A percentile compares a stretch with the other conserved stretches of the same genome.
Evolutionary conservation across 2,797 vertebrate genomes (phyloP).

Genomic region (Crenuchus spilurus): DNA sequence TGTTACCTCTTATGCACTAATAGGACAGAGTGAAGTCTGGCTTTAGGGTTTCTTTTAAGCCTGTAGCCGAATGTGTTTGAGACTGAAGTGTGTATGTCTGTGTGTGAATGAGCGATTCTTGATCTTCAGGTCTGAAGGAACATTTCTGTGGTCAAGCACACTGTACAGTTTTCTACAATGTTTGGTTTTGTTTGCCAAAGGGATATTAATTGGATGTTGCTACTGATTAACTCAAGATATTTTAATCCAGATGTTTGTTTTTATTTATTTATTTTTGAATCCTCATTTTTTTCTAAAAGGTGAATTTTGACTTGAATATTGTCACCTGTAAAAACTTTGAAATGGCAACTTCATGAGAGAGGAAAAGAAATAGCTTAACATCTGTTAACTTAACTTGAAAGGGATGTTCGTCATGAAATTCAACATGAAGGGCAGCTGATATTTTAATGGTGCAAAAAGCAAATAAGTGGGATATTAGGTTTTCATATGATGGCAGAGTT

Average conservation of each 20-base stretch:
- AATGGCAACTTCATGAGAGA: too few relatives aligned
- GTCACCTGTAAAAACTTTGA: too few relatives aligned
- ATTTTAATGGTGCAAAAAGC: too few relatives aligned
- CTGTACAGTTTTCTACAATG: slow-evolving; percentile 9
- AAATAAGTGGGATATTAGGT: too few relatives aligned
- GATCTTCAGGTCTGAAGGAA: neutral
- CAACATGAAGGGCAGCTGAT: too few relatives aligned
- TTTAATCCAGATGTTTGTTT: neutral
- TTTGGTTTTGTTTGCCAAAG: neutral
- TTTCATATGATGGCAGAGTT: neutral
- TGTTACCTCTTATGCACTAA: neutral
- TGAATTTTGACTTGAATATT: too few relatives aligned
- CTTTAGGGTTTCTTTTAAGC: too few relatives aligned
- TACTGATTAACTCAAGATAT: neutral
- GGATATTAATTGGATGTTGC: neutral
- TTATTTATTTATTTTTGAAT: slow-evolving; percentile 2
- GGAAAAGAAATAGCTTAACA: too few relatives aligned
- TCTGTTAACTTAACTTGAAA: too few relatives aligned
- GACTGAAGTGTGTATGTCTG: neutral
- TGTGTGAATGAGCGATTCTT: neutral
- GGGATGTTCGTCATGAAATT: too few relatives aligned
- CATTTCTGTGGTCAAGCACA: neutral
- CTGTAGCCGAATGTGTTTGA: neutral
- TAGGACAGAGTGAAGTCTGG: neutral
- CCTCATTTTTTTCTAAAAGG: too few relatives aligned